Base-by-base conservation (phyloP, 2,888 invertebrate genomes). In the Tubulanus polymorphus region DNA sequence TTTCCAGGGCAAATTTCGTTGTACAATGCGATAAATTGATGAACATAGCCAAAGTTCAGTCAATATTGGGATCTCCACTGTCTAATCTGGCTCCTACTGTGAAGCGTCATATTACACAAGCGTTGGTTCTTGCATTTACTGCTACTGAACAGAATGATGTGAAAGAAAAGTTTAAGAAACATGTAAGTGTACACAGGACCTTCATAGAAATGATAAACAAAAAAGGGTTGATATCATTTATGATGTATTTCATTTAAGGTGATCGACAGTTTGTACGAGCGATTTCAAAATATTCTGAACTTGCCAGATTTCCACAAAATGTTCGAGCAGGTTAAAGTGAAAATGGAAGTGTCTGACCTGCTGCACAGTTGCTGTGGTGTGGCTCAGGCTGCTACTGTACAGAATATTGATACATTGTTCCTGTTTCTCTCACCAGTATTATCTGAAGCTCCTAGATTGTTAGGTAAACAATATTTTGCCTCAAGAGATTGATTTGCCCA, bases 341-440 rank as follows among this genome's bases (percentile, higher is more conserved):
- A 87, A 72, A 80, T 84, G 3, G 86, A 88, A 78, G 81, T 92
- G 1, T 84, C 87, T 0, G 87, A 88, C 71, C 84, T 90, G 32
- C 78, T 92, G 0, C 91, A 92, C 74, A 87, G 87, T 56, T 85
- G 88, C 48, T 72, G 73, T 57, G 76, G 75, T 8, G 68, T 77
- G 3, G 71, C 73, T 2, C 66, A 71, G 60, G 76, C 72, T 41
- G 67, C 73, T 27, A 61, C 71, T n/a, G 62, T 71, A 3, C 67
- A 69, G 58, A 78, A 73, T 51, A 62, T 72, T 12, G 63, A 69
- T 26, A 68, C 74, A 29, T 64, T 85, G 35, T 87, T 86, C 73
- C 83, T 85, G 68, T 83, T 87, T 74, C 75, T 87, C 12, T 80
- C 83, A 48, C 86, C 86, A 5, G 82, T 88, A 35, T 75, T 91